A percentile compares a stretch with the other conserved stretches of the same genome.
Evolutionary conservation across 2,888 invertebrate genomes (phyloP).

Genomic region (Drosophila paramelanica): DNA sequence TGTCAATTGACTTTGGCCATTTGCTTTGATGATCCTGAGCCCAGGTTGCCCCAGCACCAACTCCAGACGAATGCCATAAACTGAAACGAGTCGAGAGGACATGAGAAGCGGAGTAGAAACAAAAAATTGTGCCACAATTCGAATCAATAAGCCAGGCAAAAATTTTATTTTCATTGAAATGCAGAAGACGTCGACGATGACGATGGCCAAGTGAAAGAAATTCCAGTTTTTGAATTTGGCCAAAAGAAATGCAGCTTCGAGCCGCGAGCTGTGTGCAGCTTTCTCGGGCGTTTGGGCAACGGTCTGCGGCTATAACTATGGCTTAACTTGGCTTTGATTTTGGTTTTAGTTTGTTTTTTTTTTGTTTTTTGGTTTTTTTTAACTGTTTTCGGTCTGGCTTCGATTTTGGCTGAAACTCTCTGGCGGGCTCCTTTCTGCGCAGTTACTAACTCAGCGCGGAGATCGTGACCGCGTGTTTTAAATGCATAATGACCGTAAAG

Average conservation of each 20-base stretch:
- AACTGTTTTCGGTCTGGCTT: slow-evolving; percentile 46
- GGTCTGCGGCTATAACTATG: slow-evolving; percentile 35
- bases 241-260: slow-evolving; percentile 66
- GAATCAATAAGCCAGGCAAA: slow-evolving; percentile 65
- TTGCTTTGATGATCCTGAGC: slow-evolving; percentile 57
- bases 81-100: slow-evolving; percentile 26
- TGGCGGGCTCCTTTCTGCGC: slow-evolving; percentile 55
- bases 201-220: slow-evolving; percentile 74
- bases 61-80: slow-evolving; percentile 10
- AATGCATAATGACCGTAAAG: slow-evolving; percentile 85
- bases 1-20: slow-evolving; percentile 83
- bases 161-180: slow-evolving; percentile 76
- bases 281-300: slow-evolving; percentile 62
- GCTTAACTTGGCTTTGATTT: slow-evolving; percentile 64
- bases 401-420: slow-evolving; percentile 57
- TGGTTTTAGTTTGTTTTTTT: slow-evolving; percentile 34
- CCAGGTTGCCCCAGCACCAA: background rate
- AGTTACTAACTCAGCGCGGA: slow-evolving; percentile 82
- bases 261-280: slow-evolving; percentile 51
- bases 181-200: slow-evolving; percentile 49
- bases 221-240: slow-evolving; percentile 64
- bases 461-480: slow-evolving; percentile 85
- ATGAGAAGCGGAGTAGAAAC: slow-evolving; percentile 7
- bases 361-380: slow-evolving; percentile 28
- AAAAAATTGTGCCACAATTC: slow-evolving; percentile 63